These are phyloP conservation scores for Catharus bicknelli DNA, from an alignment of 2,113 vertebrate species.

Conservation along the genomic window DNA sequence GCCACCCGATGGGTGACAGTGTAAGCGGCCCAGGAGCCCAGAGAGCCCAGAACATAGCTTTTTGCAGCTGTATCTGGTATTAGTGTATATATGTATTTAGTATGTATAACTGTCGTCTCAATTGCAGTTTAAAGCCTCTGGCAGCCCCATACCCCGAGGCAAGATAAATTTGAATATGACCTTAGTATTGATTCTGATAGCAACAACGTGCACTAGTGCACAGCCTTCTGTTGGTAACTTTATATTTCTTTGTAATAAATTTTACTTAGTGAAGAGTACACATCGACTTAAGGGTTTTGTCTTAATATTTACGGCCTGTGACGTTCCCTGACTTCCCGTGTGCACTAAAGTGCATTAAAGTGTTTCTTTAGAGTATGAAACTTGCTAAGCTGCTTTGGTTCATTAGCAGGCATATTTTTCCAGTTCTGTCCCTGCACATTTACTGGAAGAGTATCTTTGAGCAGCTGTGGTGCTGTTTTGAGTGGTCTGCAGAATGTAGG, in stretches of 20 bases:
- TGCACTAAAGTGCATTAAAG: too few species aligned
- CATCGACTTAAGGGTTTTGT: not conserved
- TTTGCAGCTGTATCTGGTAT: not conserved
- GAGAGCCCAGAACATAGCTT: accelerated
- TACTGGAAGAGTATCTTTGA: not conserved
- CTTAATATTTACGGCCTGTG: accelerated
- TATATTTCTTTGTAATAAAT: not conserved
- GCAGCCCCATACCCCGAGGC: not conserved
- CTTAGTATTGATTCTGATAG: not conserved
- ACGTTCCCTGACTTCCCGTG: not conserved
- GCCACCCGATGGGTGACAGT: accelerated
- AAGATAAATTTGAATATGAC: not conserved
- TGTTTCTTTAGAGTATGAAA: not conserved
- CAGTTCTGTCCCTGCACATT: not conserved
- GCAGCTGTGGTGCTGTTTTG: not conserved
- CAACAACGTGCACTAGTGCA: too few species aligned
- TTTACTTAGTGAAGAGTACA: not conserved
- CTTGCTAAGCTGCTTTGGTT: not conserved
- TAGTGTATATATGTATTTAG: not conserved
- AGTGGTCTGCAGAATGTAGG: not conserved
- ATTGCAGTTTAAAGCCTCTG: accelerated
- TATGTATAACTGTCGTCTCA: accelerated
- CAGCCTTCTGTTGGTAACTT: not conserved
- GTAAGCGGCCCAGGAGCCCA: not conserved
- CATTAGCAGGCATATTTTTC: not conserved